Conservation (phyloP, 2,113 vertebrate species). For the Chloroceryle aenea region DNA sequence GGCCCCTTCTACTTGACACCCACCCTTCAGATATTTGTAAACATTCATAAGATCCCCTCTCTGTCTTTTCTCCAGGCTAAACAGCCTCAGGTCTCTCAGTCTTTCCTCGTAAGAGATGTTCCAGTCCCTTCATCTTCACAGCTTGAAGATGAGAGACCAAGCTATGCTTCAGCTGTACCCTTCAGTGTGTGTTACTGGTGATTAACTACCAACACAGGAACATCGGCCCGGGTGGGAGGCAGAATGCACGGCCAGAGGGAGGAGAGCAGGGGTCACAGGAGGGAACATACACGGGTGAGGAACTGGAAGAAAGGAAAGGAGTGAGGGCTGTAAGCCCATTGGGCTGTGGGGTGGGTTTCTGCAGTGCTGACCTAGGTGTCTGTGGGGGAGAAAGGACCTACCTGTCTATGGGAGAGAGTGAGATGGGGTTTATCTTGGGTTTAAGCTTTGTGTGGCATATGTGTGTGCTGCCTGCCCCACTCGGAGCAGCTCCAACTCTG, state of each 20-base stretch:
- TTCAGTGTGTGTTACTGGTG: rapidly evolving
- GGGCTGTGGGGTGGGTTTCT: not conserved
- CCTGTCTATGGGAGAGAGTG: not conserved
- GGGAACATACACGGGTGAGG: rapidly evolving
- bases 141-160: not conserved
- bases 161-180: not conserved
- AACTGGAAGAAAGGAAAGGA: not conserved
- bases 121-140: too few relatives aligned
- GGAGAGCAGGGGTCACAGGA: not conserved
- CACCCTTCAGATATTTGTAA: too few relatives aligned
- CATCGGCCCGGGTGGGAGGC: not conserved
- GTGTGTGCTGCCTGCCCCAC: not conserved
- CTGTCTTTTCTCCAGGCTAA: too few relatives aligned
- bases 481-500: not conserved
- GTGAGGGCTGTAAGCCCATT: rapidly evolving
- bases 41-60: too few relatives aligned
- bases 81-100: too few relatives aligned
- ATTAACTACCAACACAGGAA: not conserved
- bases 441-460: not conserved
- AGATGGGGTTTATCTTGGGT: not conserved
- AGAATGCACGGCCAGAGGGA: not conserved
- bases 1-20: too few relatives aligned
- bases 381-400: not conserved
- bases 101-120: too few relatives aligned
- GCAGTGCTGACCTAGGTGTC: not conserved